Evolutionary conservation across 1,140 invertebrate genomes (phyloP).

Genomic region (Hylyphantes graminicola): DNA sequence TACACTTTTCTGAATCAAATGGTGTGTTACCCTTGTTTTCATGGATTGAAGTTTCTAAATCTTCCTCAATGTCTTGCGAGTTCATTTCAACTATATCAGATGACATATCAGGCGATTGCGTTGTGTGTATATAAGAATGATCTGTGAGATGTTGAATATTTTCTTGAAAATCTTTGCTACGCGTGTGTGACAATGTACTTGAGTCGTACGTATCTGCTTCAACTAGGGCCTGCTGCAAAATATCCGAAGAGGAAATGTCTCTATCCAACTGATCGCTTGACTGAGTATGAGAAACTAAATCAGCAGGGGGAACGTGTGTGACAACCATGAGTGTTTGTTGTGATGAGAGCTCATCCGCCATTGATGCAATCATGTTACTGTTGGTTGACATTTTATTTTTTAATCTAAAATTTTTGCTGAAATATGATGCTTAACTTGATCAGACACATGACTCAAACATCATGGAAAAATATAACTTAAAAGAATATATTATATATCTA

Average conservation of each 20-base stretch:
- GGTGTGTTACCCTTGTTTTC: neutral
- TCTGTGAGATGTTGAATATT: constrained; percentile 59
- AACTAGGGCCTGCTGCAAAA: constrained; percentile 68
- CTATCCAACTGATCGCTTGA: neutral
- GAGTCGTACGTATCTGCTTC: constrained; percentile 64
- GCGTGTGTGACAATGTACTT: constrained; percentile 52
- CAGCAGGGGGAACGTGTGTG: neutral
- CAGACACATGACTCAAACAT: too few relatives aligned
- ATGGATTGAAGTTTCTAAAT: constrained; percentile 48
- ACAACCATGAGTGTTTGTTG: constrained; percentile 53
- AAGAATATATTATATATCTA: too few relatives aligned
- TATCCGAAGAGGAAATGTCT: constrained; percentile 64
- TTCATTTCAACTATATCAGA: constrained; percentile 11
- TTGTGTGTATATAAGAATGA: constrained; percentile 55
- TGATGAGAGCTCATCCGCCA: constrained; percentile 46
- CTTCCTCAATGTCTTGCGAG: neutral
- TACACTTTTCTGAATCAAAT: neutral
- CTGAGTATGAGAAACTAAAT: neutral
- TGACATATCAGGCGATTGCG: constrained; percentile 1
- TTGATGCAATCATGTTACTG: constrained; percentile 18
- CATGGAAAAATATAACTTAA: too few relatives aligned
- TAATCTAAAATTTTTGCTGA: too few relatives aligned
- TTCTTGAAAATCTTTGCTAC: constrained; percentile 57
- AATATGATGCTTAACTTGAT: too few relatives aligned
- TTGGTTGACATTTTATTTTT: neutral